These are phyloP conservation scores for Ranitomeya variabilis DNA, from an alignment of 2,113 vertebrate species.

Conservation along the genomic window DNA sequence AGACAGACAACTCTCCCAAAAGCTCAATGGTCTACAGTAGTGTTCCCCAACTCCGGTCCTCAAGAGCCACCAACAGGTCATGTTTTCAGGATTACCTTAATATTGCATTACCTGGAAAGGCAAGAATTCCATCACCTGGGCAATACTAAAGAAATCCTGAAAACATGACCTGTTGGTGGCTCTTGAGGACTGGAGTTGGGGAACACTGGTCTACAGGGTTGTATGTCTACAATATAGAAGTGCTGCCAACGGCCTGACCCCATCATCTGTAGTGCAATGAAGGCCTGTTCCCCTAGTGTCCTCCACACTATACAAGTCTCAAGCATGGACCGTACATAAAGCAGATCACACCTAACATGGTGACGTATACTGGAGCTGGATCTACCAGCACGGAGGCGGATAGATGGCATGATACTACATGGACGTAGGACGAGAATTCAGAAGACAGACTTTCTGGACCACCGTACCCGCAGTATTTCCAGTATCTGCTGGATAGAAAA, in stretches of 20 bases:
- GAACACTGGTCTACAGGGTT: background rate
- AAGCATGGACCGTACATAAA: background rate
- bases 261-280: background rate
- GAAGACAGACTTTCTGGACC: background rate
- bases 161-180: too few species aligned
- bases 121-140: too few species aligned
- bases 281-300: background rate
- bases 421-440: background rate
- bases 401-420: background rate
- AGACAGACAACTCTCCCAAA: background rate
- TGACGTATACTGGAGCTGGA: background rate
- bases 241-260: background rate
- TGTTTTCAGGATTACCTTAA: too few species aligned
- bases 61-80: too few species aligned
- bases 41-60: too few species aligned
- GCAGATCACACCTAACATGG: background rate
- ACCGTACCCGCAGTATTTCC: slow-evolving; percentile 8
- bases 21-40: background rate
- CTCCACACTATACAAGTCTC: background rate
- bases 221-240: too few species aligned
- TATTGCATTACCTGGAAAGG: too few species aligned
- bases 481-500: background rate
- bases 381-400: too few species aligned
- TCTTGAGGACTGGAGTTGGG: too few species aligned
- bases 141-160: too few species aligned